phyloP scores from a whole-genome alignment of 2,113 vertebrate genomes.

The Trichechus manatus region DNA sequence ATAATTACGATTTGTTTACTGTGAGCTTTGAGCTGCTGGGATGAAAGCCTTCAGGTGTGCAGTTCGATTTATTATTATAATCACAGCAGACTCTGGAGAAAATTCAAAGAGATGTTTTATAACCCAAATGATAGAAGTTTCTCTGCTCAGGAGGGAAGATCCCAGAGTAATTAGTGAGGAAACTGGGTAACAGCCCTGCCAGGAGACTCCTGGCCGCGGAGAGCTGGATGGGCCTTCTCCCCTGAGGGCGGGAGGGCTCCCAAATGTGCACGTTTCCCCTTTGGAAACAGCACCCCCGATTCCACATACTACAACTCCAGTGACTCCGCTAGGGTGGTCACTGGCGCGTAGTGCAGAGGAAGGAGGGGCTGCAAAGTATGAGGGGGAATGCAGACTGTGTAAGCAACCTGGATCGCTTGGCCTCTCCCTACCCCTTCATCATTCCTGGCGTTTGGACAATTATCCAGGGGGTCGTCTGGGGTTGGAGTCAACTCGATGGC shows the following conservation, averaged over 20 bases:
- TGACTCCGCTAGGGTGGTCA: rapidly evolving
- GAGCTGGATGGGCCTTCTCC: rapidly evolving
- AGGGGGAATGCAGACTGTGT: rapidly evolving
- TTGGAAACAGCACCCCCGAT: background rate
- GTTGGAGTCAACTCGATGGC: background rate
- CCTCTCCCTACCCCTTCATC: rapidly evolving
- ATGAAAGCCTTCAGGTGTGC: constrained; percentile 23
- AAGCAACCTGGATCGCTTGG: rapidly evolving
- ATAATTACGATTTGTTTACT: constrained; percentile 49
- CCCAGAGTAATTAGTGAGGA: constrained; percentile 53
- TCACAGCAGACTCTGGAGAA: constrained; percentile 57
- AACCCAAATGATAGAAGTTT: constrained; percentile 71
- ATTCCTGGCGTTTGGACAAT: rapidly evolving
- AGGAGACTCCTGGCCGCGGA: rapidly evolving
- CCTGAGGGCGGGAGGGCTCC: rapidly evolving
- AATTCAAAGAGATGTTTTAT: constrained; percentile 79
- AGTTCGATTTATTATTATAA: constrained; percentile 51
- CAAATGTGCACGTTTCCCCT: too few relatives aligned
- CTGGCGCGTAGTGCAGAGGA: rapidly evolving
- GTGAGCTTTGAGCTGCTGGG: constrained; percentile 23
- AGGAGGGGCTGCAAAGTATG: rapidly evolving
- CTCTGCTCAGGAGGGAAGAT: constrained; percentile 21
- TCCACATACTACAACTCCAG: background rate
- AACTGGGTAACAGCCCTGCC: background rate
- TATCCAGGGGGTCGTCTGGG: background rate